Conservation (phyloP, 2,888 invertebrate species). For the Hypena proboscidalis region DNA sequence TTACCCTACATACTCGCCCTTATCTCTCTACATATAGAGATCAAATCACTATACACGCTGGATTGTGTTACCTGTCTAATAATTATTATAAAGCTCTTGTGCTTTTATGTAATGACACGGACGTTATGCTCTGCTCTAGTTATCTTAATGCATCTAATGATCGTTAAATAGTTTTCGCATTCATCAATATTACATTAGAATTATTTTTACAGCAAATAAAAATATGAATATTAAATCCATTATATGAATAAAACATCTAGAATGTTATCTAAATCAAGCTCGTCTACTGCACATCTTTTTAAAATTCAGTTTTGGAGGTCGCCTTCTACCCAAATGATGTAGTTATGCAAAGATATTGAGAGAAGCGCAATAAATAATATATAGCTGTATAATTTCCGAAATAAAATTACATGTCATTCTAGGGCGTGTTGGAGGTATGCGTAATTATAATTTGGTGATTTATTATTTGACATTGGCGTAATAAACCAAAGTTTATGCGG, state of each 20-base stretch:
- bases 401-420: conserved; percentile 75
- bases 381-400: conserved; percentile 73
- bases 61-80: conserved; percentile 16
- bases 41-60: conserved; percentile 9
- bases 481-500: conserved; percentile 60
- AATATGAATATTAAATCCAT: neutral
- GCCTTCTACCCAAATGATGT: conserved; percentile 62
- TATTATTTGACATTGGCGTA: conserved; percentile 66
- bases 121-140: conserved; percentile 30
- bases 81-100: conserved; percentile 26
- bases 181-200: neutral
- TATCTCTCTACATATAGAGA: conserved; percentile 9
- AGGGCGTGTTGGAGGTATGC: conserved; percentile 70
- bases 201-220: conserved; percentile 3
- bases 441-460: conserved; percentile 78
- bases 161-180: conserved; percentile 18
- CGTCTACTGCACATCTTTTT: conserved; percentile 44
- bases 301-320: conserved; percentile 63
- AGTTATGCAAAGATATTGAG: conserved; percentile 59
- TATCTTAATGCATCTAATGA: conserved; percentile 30
- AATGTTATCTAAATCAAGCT: conserved; percentile 19
- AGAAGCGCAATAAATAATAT: conserved; percentile 76
- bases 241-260: neutral
- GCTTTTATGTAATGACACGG: conserved; percentile 30
- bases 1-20: conserved; percentile 15